Base-by-base conservation (phyloP, 2,888 invertebrate species). In the Chymomyza amoena region DNA sequence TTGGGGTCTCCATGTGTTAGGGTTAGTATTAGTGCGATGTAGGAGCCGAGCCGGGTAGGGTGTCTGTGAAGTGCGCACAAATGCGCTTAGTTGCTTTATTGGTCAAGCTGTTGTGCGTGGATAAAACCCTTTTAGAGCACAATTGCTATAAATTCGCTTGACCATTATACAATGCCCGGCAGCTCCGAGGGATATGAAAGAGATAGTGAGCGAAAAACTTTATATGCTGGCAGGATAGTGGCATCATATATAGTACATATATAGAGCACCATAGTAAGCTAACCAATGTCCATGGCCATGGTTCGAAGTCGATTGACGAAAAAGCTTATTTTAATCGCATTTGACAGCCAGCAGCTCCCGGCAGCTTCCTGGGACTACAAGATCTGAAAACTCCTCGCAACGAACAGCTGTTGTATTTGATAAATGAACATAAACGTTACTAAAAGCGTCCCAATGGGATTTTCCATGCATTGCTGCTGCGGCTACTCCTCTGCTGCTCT, bases 71-170 rank as follows among this genome's bases (percentile, higher is more conserved):
- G 82, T 79, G 81, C 68, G 80, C 89, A 83, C 83, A 85, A 85
- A 88, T 87, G 87, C 87, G 87, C 89, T 87, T 85, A 88, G 86
- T 88, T 89, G 86, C 86, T 86, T 89, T 89, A 86, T 89, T 86
- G 86, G 86, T 86, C 86, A 86, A 87, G 86, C 89, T 89, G 88
- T 89, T 88, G 86, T 86, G 89, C 88, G 87, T 88, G 89, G 89
- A 87, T 86, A 89, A 89, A 87, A 87, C 89, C 86, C 86, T 87
- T 89, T 87, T 86, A 88, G 82, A 86, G 88, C 87, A 89, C 86
- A 89, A 86, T 89, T 89, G 89, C 86, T 88, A 89, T 86, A 87
- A 87, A 87, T 87, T 87, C 81, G 81, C 78, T 75, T 84, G 76
- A 78, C 86, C 73, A 85, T 83, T 87, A 83, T 72, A 65, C 67